phyloP scores from a whole-genome alignment of 2,888 invertebrate genomes.

The Sarcophaga rosellei region DNA sequence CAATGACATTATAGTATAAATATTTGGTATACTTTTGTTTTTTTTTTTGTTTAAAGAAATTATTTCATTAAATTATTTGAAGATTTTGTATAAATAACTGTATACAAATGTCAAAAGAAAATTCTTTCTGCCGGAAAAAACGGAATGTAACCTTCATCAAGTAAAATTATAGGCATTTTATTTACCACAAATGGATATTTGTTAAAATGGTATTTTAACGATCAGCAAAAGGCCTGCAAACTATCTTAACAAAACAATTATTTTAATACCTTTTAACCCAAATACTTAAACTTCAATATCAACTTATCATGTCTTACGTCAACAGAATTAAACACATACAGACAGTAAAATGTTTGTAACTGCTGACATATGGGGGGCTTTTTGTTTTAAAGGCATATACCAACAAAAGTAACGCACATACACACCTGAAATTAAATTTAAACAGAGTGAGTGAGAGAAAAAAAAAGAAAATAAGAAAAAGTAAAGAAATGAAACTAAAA shows the following conservation, averaged over 20 bases:
- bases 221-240: constrained; percentile 46
- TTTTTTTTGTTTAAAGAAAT: no score
- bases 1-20: no score
- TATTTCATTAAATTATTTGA: no score
- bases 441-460: not conserved
- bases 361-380: constrained; percentile 65
- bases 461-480: no score
- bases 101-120: no score
- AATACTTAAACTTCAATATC: constrained; percentile 62
- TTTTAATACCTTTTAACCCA: constrained; percentile 66
- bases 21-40: no score
- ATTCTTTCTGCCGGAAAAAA: not conserved
- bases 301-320: constrained; percentile 54
- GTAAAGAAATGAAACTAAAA: not conserved
- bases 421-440: constrained; percentile 6
- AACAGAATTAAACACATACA: not conserved
- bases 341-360: not conserved
- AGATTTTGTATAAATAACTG: no score
- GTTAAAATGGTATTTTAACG: constrained; percentile 46
- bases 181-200: constrained; percentile 49
- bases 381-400: constrained; percentile 44
- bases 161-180: constrained; percentile 9
- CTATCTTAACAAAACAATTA: constrained; percentile 58
- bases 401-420: constrained; percentile 31
- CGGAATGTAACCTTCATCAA: constrained; percentile 50